phyloP scores from a whole-genome alignment of 1,140 invertebrate genomes.

The Dendroctonus valens region DNA sequence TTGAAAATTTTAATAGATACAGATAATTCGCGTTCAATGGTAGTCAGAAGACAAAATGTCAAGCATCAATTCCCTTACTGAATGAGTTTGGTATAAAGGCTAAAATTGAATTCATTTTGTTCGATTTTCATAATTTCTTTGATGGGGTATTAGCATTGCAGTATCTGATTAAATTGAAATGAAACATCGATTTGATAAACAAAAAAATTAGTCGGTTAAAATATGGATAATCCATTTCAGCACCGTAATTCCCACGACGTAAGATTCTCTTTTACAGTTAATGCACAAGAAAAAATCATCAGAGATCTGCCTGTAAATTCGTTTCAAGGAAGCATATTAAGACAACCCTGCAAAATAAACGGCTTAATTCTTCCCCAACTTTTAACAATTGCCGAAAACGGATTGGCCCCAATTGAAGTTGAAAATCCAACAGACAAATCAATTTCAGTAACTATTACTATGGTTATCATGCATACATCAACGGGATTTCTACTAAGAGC shows the following conservation, averaged over 20 bases:
- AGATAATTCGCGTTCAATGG: too few species aligned
- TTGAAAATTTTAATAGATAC: too few species aligned
- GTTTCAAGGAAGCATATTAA: background rate
- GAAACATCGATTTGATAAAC: slow-evolving; percentile 1
- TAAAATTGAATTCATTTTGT: background rate
- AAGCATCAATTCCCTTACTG: too few species aligned
- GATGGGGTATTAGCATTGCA: background rate
- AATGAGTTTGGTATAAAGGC: background rate
- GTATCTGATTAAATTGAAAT: slow-evolving; percentile 1
- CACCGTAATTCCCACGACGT: background rate
- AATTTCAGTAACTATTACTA: background rate
- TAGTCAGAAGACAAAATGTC: too few species aligned
- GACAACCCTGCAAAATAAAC: background rate
- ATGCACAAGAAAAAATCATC: background rate
- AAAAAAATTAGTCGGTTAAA: background rate
- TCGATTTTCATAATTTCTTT: slow-evolving; percentile 7
- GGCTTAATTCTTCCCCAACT: background rate
- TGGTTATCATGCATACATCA: too few species aligned
- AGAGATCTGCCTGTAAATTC: background rate
- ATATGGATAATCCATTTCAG: background rate
- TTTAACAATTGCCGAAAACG: background rate
- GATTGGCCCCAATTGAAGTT: background rate
- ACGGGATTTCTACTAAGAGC: too few species aligned
- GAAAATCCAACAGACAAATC: slow-evolving; percentile 1
- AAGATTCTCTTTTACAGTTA: background rate